phyloP scores from a whole-genome alignment of 2,888 invertebrate genomes.

The Sarcophaga caerulescens region DNA sequence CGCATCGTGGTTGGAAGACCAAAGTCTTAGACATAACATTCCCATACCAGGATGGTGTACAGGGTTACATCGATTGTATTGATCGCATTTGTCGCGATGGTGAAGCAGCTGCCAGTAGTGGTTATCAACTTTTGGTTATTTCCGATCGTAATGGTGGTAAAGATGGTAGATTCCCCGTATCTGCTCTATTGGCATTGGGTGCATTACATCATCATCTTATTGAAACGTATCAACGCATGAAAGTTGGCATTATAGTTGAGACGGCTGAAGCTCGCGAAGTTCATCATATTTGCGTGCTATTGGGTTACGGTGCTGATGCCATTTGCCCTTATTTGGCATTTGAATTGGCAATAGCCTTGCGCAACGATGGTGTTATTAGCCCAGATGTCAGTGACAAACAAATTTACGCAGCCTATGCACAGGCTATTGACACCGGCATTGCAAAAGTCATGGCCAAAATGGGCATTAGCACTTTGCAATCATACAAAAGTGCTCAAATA shows the following conservation, averaged over 20 bases:
- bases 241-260: slow-evolving; percentile 96
- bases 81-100: slow-evolving; percentile 91
- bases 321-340: slow-evolving; percentile 98
- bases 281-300: slow-evolving; percentile 96
- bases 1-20: slow-evolving; percentile 93
- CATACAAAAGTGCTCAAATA: slow-evolving; percentile 99
- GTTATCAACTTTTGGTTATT: slow-evolving; percentile 92
- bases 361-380: slow-evolving; percentile 93
- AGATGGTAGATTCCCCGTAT: slow-evolving; percentile 86
- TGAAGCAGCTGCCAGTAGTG: slow-evolving; percentile 87
- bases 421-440: slow-evolving; percentile 94
- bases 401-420: slow-evolving; percentile 93
- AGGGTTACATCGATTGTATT: slow-evolving; percentile 90
- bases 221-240: slow-evolving; percentile 96
- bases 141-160: slow-evolving; percentile 89
- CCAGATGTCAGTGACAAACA: slow-evolving; percentile 88
- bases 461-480: slow-evolving; percentile 99
- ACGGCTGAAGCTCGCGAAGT: slow-evolving; percentile 98
- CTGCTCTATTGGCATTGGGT: slow-evolving; percentile 92
- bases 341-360: slow-evolving; percentile 93
- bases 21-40: slow-evolving; percentile 95
- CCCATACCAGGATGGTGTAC: slow-evolving; percentile 87
- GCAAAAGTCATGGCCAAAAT: slow-evolving; percentile 99
- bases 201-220: slow-evolving; percentile 98
- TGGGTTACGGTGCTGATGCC: slow-evolving; percentile 98